Evolutionary conservation across 2,797 vertebrate genomes (phyloP).

Genomic region (Tragopan temminckii): DNA sequence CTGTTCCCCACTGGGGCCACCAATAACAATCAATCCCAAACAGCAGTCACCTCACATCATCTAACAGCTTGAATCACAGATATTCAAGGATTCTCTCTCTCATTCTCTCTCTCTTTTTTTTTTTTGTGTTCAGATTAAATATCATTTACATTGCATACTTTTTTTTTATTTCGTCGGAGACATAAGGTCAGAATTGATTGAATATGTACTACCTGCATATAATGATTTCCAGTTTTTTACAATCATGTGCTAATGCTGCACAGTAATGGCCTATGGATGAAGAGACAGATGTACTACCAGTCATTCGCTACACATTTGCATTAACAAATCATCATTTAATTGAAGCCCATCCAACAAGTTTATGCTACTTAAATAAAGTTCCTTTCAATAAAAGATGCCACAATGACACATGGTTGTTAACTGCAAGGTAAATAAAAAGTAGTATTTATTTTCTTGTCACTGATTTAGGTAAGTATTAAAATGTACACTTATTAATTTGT

Average conservation of each 20-base stretch:
- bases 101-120: not conserved
- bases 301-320: constrained; percentile 86
- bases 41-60: constrained; percentile 75
- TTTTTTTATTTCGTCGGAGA: constrained; percentile 79
- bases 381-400: constrained; percentile 84
- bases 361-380: constrained; percentile 89
- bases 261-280: constrained; percentile 86
- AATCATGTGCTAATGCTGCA: constrained; percentile 83
- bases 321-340: constrained; percentile 90
- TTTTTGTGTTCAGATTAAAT: constrained; percentile 74
- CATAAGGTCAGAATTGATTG: constrained; percentile 87
- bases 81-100: constrained; percentile 60
- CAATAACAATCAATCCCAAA: constrained; percentile 76
- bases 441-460: constrained; percentile 74
- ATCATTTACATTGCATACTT: constrained; percentile 74
- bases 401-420: constrained; percentile 79
- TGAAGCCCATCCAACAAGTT: constrained; percentile 88
- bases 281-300: constrained; percentile 87
- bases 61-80: constrained; percentile 77
- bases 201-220: constrained; percentile 84
- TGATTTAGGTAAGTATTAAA: constrained; percentile 72
- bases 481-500: constrained; percentile 79
- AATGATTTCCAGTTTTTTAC: constrained; percentile 84
- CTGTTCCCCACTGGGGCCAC: constrained; percentile 72
- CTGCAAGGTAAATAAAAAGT: constrained; percentile 72